Conservation (phyloP, 2,113 vertebrate genomes). For the Gracilinanus agilis region DNA sequence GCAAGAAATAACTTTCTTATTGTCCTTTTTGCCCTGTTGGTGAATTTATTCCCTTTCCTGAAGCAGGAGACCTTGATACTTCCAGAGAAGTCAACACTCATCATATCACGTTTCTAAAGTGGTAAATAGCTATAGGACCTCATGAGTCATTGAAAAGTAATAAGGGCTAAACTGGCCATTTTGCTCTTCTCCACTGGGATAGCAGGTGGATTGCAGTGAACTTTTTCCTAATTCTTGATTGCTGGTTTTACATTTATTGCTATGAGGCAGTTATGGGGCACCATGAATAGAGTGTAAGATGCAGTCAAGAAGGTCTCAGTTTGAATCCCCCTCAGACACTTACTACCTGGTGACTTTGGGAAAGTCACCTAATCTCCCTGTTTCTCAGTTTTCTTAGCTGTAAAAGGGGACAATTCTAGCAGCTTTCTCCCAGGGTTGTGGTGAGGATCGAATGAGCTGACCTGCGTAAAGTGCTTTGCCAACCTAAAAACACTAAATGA, state of each 20-base stretch:
- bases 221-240: not conserved
- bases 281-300: not conserved
- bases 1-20: not conserved
- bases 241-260: too few relatives aligned
- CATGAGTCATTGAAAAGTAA: not conserved
- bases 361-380: not conserved
- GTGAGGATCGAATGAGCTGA: too few relatives aligned
- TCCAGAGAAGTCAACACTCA: not conserved
- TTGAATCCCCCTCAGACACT: not conserved
- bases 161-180: not conserved
- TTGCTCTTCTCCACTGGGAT: not conserved
- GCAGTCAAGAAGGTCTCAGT: not conserved
- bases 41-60: not conserved
- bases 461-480: not conserved
- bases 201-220: not conserved
- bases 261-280: not conserved
- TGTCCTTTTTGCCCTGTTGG: not conserved
- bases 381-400: not conserved
- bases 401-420: not conserved
- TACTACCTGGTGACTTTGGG: not conserved
- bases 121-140: not conserved
- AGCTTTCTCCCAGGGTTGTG: not conserved
- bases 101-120: not conserved
- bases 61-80: not conserved
- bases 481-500: not conserved